phyloP scores from a whole-genome alignment of 2,113 vertebrate species.

The Barnardius zonarius region DNA sequence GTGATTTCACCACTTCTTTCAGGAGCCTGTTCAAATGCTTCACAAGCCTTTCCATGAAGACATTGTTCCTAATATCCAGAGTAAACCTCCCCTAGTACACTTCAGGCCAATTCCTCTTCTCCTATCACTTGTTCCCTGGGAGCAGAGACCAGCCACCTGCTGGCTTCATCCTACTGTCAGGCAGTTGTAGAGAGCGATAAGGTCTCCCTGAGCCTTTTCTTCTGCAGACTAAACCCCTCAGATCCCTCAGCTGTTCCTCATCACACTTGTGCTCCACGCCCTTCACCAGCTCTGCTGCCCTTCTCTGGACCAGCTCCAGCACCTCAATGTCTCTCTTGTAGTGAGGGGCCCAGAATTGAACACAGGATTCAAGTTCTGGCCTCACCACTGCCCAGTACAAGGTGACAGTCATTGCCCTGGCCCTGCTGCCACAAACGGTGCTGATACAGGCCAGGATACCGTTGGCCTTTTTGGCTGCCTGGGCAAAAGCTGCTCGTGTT shows the following conservation, averaged over 20 bases:
- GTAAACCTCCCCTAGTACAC: neutral
- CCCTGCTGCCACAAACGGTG: neutral
- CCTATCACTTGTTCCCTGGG: neutral
- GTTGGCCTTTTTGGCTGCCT: neutral
- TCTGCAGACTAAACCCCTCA: neutral
- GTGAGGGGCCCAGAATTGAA: neutral
- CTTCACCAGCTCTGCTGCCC: neutral
- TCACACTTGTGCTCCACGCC: neutral
- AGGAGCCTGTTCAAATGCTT: neutral
- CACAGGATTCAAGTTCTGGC: fast-evolving
- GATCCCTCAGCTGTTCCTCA: neutral
- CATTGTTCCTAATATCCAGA: neutral
- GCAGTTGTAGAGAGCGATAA: neutral
- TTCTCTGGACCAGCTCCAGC: neutral
- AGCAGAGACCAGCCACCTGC: neutral
- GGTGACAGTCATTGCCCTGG: neutral
- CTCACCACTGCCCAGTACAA: fast-evolving
- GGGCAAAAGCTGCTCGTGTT: neutral
- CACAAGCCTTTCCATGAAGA: neutral
- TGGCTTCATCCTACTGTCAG: neutral
- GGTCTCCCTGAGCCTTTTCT: neutral
- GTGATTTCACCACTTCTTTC: neutral
- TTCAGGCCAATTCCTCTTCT: neutral
- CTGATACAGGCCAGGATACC: neutral
- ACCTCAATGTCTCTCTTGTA: neutral